These are phyloP conservation scores for Pelagia noctiluca DNA, from an alignment of 30 jellyfish, hydroid and myxozoan genomes.

Conservation along the genomic window DNA sequence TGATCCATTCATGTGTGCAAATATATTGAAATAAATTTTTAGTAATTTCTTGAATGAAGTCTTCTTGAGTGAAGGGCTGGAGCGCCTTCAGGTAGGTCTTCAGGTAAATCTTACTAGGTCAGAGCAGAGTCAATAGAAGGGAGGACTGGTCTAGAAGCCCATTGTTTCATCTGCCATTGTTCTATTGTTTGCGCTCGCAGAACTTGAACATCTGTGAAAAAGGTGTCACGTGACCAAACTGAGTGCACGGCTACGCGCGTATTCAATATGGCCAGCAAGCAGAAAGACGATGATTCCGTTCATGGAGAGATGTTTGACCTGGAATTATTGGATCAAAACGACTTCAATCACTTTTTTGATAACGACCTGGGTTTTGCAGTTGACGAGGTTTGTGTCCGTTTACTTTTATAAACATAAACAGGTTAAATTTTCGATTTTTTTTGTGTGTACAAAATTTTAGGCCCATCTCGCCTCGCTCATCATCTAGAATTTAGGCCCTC, in stretches of 20 bases:
- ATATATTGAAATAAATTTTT: too few relatives aligned
- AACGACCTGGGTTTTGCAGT: conserved; percentile 8
- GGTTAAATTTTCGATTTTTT: too few relatives aligned
- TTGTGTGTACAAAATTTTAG: too few relatives aligned
- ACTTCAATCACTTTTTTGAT: not conserved
- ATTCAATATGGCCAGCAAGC: not conserved
- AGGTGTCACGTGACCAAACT: conserved; percentile 8
- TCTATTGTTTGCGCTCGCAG: not conserved
- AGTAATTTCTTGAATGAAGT: too few relatives aligned
- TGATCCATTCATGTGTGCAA: too few relatives aligned
- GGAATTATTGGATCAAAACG: conserved; percentile 1
- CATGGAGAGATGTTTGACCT: conserved; percentile 2
- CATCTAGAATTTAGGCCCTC: too few relatives aligned
- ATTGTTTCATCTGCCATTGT: conserved; percentile 1
- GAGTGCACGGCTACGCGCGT: conserved; percentile 3
- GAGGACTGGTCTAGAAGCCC: conserved; percentile 10
- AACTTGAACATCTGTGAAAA: conserved; percentile 2
- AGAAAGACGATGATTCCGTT: conserved; percentile 1
- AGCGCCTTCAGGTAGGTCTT: too few relatives aligned
- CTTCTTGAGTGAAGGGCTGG: too few relatives aligned
- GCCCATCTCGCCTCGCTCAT: too few relatives aligned
- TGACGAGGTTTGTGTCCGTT: conserved; percentile 4
- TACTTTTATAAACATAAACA: not conserved
- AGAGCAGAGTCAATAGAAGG: not conserved
- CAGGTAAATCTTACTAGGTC: too few relatives aligned